These are phyloP conservation scores for Neuroterus valhalla DNA, from an alignment of 1,140 invertebrate genomes.

Conservation along the genomic window DNA sequence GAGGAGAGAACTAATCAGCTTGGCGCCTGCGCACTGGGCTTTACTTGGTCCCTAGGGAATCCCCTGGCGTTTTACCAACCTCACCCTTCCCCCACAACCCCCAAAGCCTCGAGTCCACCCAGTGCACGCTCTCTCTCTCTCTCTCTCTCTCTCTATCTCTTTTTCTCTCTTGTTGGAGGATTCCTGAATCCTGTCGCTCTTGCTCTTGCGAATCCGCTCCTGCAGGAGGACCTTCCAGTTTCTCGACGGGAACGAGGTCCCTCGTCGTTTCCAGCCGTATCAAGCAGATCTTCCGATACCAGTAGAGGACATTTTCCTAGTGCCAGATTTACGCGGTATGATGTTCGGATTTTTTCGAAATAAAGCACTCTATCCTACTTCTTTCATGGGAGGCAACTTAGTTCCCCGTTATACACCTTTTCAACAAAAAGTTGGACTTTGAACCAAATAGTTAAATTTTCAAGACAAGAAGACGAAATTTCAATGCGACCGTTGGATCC, in stretches of 20 bases:
- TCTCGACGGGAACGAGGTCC: slow-evolving; percentile 14
- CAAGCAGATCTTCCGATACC: slow-evolving; percentile 14
- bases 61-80: slow-evolving; percentile 66
- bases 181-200: slow-evolving; percentile 36
- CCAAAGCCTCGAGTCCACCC: slow-evolving; percentile 41
- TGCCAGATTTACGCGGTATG: slow-evolving; percentile 12
- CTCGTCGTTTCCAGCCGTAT: slow-evolving; percentile 22
- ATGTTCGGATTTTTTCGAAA: too few relatives aligned
- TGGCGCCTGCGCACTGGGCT: slow-evolving; percentile 68
- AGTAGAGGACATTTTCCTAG: slow-evolving; percentile 6
- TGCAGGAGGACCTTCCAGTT: slow-evolving; percentile 32
- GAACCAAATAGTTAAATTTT: too few relatives aligned
- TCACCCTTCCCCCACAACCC: slow-evolving; percentile 31
- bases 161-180: slow-evolving; percentile 9
- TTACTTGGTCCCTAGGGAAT: slow-evolving; percentile 64
- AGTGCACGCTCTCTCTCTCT: slow-evolving; percentile 22
- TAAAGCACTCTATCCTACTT: too few relatives aligned
- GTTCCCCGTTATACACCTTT: too few relatives aligned
- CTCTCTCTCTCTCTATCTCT: slow-evolving; percentile 24
- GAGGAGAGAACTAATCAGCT: slow-evolving; percentile 69
- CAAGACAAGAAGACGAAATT: too few relatives aligned
- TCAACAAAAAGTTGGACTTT: too few relatives aligned
- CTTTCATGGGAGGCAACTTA: too few relatives aligned
- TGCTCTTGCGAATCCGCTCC: slow-evolving; percentile 31
- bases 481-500: too few relatives aligned